Conservation (phyloP, 1,140 invertebrate genomes). For the Microplitis mediator region DNA sequence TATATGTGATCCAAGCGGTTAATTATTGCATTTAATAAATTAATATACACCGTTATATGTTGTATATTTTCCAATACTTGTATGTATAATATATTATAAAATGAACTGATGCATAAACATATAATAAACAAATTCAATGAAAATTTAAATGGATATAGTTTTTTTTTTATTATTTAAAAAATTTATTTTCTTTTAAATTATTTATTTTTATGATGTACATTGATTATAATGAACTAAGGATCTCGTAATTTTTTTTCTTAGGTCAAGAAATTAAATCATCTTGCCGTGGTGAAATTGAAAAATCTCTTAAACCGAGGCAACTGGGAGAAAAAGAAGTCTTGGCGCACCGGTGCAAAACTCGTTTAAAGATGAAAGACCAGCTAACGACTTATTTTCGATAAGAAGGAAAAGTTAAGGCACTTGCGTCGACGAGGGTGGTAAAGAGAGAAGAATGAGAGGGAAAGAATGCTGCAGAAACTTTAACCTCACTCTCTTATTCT, state of each 20-base stretch:
- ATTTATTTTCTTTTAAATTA: not conserved
- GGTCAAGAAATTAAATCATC: constrained; percentile 53
- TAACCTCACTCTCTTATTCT: constrained; percentile 27
- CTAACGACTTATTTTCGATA: constrained; percentile 65
- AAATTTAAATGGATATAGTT: too few species aligned
- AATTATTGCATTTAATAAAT: not conserved
- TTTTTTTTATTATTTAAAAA: too few species aligned
- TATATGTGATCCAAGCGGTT: not conserved
- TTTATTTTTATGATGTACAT: not conserved
- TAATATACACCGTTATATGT: not conserved
- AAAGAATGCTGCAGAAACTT: constrained; percentile 29
- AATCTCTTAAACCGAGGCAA: constrained; percentile 59
- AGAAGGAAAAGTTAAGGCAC: constrained; percentile 61
- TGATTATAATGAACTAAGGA: not conserved
- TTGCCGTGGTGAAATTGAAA: constrained; percentile 54
- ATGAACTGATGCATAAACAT: too few species aligned
- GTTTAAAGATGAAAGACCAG: constrained; percentile 62
- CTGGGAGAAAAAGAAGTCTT: constrained; percentile 28
- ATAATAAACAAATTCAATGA: too few species aligned
- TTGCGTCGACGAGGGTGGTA: constrained; percentile 31
- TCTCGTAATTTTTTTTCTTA: not conserved
- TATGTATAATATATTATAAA: too few species aligned
- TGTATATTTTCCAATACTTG: too few species aligned
- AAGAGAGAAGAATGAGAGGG: not conserved
- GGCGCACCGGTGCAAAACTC: constrained; percentile 58